phyloP scores from a whole-genome alignment of 2,113 vertebrate genomes.

The Candoia aspera region DNA sequence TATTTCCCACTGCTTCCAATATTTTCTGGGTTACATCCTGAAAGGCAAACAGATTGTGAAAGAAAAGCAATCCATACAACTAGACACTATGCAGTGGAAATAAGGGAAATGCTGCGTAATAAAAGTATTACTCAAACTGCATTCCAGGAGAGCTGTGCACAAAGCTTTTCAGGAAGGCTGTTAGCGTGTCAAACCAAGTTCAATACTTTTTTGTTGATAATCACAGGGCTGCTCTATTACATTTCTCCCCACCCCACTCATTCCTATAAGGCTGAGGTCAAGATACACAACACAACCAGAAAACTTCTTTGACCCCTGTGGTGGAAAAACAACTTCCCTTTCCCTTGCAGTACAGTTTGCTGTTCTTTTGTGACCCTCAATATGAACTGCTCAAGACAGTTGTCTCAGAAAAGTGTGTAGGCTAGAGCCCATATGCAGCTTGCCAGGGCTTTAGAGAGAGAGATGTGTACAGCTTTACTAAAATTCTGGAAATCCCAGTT shows the following conservation, averaged over 20 bases:
- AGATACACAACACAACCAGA: background rate
- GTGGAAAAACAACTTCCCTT: background rate
- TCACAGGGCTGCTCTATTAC: background rate
- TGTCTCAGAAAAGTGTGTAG: background rate
- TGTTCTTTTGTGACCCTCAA: background rate
- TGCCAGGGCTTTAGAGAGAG: background rate
- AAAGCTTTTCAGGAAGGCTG: background rate
- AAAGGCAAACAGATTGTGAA: conserved; percentile 8
- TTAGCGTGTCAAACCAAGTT: background rate
- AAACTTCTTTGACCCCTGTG: background rate
- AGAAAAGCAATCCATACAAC: background rate
- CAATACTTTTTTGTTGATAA: background rate
- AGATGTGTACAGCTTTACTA: background rate
- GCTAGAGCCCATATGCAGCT: background rate
- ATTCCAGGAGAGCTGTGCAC: background rate
- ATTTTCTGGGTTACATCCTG: conserved; percentile 95
- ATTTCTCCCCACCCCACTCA: background rate
- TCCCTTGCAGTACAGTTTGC: background rate
- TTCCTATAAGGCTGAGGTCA: background rate
- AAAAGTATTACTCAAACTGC: background rate
- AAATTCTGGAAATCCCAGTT: background rate
- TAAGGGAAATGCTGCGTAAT: background rate
- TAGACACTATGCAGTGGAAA: background rate
- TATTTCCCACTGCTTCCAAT: conserved; percentile 88
- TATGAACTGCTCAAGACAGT: background rate